A percentile compares a stretch with the other conserved stretches of the same genome.
These are phyloP conservation scores for Moxostoma hubbsi DNA, from an alignment of 2,797 vertebrate genomes.

Conservation along the genomic window DNA sequence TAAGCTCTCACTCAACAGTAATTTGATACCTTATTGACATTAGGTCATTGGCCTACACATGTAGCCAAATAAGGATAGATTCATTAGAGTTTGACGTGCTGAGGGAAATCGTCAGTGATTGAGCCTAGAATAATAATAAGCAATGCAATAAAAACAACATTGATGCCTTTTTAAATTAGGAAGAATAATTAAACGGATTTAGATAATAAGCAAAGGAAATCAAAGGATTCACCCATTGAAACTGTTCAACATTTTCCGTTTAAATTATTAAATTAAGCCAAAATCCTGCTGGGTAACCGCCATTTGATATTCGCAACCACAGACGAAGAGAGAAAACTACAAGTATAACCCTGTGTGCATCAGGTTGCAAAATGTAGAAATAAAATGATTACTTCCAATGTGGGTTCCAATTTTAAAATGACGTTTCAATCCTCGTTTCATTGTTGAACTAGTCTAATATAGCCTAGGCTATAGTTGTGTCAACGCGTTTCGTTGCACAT, in stretches of 20 bases:
- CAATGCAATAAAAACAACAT: slow-evolving; percentile 25
- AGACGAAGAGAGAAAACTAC: not conserved
- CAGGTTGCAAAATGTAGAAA: not conserved
- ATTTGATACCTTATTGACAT: slow-evolving; percentile 63
- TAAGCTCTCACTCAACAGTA: slow-evolving; percentile 61
- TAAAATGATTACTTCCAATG: not conserved
- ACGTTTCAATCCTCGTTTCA: slow-evolving; percentile 1
- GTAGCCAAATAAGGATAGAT: slow-evolving; percentile 57
- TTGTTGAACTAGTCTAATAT: not conserved
- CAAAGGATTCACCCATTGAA: not conserved
- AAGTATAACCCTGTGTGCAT: not conserved
- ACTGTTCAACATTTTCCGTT: not conserved
- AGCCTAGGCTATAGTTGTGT: not conserved
- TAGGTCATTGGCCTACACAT: slow-evolving; percentile 58
- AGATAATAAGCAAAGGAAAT: not conserved
- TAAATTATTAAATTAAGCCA: not conserved
- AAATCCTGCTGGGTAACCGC: not conserved
- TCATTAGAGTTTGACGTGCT: slow-evolving; percentile 45
- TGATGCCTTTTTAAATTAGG: not conserved
- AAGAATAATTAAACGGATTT: not conserved
- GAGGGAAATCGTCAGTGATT: slow-evolving; percentile 37
- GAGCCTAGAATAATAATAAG: not conserved
- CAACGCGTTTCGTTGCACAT: not conserved
- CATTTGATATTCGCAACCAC: not conserved
- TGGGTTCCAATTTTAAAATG: not conserved